Percentiles rank a stretch among this genome's conserved stretches.
phyloP scores from a whole-genome alignment of 2,888 invertebrate species.

The Leptopilina syphax region DNA sequence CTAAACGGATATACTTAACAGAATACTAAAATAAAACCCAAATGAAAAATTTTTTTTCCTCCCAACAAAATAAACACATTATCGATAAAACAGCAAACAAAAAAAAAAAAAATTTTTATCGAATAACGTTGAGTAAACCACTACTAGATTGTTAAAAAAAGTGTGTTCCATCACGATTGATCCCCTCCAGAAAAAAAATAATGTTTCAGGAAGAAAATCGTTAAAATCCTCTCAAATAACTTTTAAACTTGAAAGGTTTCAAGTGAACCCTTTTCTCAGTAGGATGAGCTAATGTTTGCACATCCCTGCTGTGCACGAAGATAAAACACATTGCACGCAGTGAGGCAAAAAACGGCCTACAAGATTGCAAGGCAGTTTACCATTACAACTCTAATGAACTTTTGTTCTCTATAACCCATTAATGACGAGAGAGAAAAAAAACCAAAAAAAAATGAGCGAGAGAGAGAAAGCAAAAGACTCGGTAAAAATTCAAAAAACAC shows the following conservation, averaged over 20 bases:
- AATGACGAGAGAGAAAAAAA: constrained; percentile 44
- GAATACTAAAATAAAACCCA: too few relatives aligned
- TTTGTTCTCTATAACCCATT: constrained; percentile 77
- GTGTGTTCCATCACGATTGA: too few relatives aligned
- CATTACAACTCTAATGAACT: constrained; percentile 68
- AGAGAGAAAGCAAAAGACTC: constrained; percentile 42
- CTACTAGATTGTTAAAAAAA: too few relatives aligned
- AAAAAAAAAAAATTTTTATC: too few relatives aligned
- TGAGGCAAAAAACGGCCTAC: constrained; percentile 15
- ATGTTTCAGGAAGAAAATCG: constrained; percentile 7
- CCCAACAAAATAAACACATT: too few relatives aligned
- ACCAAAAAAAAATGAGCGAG: not conserved
- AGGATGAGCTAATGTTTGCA: constrained; percentile 24
- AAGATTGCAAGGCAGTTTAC: constrained; percentile 21
- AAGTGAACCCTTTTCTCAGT: constrained; percentile 20
- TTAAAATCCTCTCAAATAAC: not conserved
- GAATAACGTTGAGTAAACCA: too few relatives aligned
- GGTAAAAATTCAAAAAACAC: constrained; percentile 43
- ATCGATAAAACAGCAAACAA: too few relatives aligned
- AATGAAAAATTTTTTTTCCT: too few relatives aligned
- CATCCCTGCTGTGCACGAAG: constrained; percentile 34
- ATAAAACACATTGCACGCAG: constrained; percentile 14
- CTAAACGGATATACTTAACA: too few relatives aligned
- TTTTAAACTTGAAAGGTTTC: constrained; percentile 16
- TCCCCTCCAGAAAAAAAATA: not conserved